phyloP scores from a whole-genome alignment of 1,140 invertebrate species.

The Frieseomelitta varia region DNA sequence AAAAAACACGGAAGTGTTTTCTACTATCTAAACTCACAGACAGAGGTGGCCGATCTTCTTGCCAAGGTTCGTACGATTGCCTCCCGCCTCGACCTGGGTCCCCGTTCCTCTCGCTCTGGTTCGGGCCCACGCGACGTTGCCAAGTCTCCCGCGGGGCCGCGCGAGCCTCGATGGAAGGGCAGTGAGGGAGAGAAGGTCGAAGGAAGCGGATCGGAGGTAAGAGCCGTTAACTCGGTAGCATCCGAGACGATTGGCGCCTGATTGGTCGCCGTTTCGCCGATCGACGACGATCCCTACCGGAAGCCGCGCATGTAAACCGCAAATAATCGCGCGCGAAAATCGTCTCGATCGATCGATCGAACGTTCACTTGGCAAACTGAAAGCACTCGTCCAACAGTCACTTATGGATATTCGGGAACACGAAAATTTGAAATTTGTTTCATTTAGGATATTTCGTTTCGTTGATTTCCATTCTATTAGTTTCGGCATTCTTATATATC shows the following conservation, averaged over 20 bases:
- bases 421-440: no score
- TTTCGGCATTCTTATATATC: no score
- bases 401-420: no score
- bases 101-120: constrained; percentile 54
- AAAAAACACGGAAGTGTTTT: neutral
- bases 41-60: constrained; percentile 48
- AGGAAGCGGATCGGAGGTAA: constrained; percentile 59
- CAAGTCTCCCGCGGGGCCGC: constrained; percentile 54
- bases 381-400: no score
- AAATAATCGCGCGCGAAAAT: constrained; percentile 25
- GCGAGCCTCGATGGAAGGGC: constrained; percentile 49
- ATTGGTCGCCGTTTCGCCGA: constrained; percentile 59
- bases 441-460: no score
- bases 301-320: constrained; percentile 39
- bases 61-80: constrained; percentile 36
- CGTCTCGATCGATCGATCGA: neutral
- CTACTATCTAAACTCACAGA: neutral
- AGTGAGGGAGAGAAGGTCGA: constrained; percentile 56
- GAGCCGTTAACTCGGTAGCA: constrained; percentile 70
- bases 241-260: constrained; percentile 67
- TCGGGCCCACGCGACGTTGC: constrained; percentile 63
- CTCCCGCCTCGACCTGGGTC: constrained; percentile 37
- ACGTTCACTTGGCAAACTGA: neutral
- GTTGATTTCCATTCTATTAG: no score
- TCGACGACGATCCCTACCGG: constrained; percentile 25